Percentiles rank a stretch among this genome's conserved stretches.
Evolutionary conservation across 2,113 vertebrate genomes (phyloP).

Genomic region (Heloderma charlesbogerti): DNA sequence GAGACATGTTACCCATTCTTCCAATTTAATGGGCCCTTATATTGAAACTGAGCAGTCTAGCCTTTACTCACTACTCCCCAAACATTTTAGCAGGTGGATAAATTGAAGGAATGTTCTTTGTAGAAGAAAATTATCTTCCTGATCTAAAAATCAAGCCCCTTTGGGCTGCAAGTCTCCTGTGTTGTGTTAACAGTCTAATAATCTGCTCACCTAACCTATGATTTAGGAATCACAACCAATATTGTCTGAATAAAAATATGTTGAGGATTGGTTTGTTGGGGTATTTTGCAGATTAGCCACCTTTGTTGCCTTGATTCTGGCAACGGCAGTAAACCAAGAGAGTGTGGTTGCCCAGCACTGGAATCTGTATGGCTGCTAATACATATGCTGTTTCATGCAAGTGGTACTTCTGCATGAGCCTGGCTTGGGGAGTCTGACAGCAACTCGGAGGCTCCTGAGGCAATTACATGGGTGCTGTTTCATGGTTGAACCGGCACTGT

Average conservation of each 20-base stretch:
- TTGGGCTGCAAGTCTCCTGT: not conserved
- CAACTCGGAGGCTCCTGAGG: not conserved
- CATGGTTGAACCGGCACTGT: not conserved
- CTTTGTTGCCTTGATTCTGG: not conserved
- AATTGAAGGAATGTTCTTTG: not conserved
- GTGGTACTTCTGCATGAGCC: not conserved
- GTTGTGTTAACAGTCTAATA: not conserved
- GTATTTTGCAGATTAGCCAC: not conserved
- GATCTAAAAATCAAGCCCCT: not conserved
- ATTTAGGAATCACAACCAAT: not conserved
- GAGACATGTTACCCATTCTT: not conserved
- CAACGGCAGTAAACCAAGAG: not conserved
- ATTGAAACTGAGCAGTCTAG: not conserved
- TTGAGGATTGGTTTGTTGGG: not conserved
- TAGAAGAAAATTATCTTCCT: not conserved
- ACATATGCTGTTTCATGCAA: not conserved
- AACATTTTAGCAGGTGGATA: not conserved
- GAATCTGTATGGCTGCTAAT: not conserved
- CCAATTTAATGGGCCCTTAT: not conserved
- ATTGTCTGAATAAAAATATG: not conserved
- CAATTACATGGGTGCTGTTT: not conserved
- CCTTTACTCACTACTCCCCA: not conserved
- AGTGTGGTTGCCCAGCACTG: not conserved
- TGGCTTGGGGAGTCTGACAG: not conserved
- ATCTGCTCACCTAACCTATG: not conserved